phyloP scores from a whole-genome alignment of 2,888 invertebrate species.

The Schizaphis graminum region DNA sequence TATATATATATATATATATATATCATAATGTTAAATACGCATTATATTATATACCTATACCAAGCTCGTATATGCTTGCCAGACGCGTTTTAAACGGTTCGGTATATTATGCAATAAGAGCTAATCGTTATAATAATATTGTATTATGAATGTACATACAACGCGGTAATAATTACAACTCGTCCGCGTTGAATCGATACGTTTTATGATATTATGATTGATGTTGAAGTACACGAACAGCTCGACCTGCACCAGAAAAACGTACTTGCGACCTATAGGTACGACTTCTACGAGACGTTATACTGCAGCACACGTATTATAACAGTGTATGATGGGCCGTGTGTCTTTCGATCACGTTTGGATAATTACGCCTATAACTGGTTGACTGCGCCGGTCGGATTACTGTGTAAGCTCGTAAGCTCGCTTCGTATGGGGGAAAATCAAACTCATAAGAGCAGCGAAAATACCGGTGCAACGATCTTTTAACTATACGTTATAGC shows the following conservation, averaged over 20 bases:
- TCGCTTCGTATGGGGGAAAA: slow-evolving; percentile 6
- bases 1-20: background rate
- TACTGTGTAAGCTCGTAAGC: slow-evolving; percentile 36
- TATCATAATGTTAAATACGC: background rate
- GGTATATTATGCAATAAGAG: background rate
- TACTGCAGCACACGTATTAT: too few species aligned
- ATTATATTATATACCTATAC: background rate
- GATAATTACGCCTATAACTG: slow-evolving; percentile 46
- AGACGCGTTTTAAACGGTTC: background rate
- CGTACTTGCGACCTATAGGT: too few species aligned
- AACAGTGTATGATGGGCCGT: background rate
- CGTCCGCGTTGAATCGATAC: background rate
- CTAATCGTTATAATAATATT: background rate
- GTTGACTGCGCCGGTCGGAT: slow-evolving; percentile 7
- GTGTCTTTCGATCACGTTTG: slow-evolving; percentile 53
- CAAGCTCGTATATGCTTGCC: background rate
- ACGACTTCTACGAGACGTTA: background rate
- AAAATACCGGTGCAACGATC: slow-evolving; percentile 1
- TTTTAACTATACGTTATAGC: background rate
- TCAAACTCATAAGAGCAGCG: slow-evolving; percentile 6
- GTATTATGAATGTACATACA: background rate
- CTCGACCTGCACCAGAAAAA: background rate
- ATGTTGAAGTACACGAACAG: background rate
- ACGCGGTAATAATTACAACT: background rate
- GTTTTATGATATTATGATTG: background rate